Percentiles rank a stretch among this genome's conserved stretches.
Evolutionary conservation across 2,797 vertebrate species (phyloP).

Genomic region (Hippoglossus hippoglossus): DNA sequence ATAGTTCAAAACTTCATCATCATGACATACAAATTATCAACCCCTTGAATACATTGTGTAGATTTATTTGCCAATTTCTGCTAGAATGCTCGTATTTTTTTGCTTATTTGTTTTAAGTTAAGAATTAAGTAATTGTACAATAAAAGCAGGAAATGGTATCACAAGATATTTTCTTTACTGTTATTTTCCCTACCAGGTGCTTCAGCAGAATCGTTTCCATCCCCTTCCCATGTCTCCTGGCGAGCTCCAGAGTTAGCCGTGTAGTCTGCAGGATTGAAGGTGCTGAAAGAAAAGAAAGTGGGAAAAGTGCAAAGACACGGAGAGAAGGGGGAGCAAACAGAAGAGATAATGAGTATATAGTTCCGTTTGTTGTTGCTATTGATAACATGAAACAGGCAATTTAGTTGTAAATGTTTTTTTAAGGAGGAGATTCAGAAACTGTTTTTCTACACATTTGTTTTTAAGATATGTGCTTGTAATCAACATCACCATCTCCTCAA

Average conservation of each 20-base stretch:
- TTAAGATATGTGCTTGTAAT: slow-evolving; percentile 60
- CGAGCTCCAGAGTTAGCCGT: slow-evolving; percentile 84
- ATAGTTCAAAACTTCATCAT: background rate
- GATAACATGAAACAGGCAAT: background rate
- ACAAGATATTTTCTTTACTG: background rate
- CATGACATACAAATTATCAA: background rate
- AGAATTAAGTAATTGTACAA: background rate
- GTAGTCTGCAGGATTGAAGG: slow-evolving; percentile 96
- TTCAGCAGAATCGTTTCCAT: slow-evolving; percentile 87
- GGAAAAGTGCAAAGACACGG: too few species aligned
- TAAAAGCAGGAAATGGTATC: background rate
- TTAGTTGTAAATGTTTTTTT: background rate
- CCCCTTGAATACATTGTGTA: background rate
- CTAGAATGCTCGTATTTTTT: background rate
- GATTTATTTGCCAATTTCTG: background rate
- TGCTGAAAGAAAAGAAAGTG: slow-evolving; percentile 76
- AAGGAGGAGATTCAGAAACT: slow-evolving; percentile 42
- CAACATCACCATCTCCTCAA: slow-evolving; percentile 51
- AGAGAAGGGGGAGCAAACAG: background rate
- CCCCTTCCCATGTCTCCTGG: slow-evolving; percentile 88
- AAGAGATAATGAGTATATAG: background rate
- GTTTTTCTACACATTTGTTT: slow-evolving; percentile 45
- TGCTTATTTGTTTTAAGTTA: background rate
- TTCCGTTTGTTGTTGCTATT: background rate
- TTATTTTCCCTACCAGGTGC: slow-evolving; percentile 82